A percentile compares a stretch with the other conserved stretches of the same genome.
Conservation (phyloP, 92 coral and sea anemone species). For the Porites lobata region DNA sequence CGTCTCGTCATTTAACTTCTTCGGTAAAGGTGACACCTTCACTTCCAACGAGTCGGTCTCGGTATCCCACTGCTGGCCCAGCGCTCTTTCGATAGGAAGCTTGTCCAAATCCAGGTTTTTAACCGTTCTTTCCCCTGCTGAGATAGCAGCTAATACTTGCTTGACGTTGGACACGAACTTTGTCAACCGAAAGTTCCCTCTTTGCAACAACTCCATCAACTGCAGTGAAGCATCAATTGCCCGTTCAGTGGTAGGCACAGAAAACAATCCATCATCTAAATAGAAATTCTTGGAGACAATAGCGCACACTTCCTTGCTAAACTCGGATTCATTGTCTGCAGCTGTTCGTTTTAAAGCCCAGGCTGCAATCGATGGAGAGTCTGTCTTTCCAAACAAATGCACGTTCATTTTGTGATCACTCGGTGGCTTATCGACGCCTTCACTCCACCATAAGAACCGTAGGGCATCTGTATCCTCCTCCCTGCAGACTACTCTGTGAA, state of each 20-base stretch:
- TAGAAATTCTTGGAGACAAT: too few relatives aligned
- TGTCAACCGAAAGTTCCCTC: too few relatives aligned
- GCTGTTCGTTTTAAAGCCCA: conserved; percentile 36
- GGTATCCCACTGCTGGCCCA: conserved; percentile 66
- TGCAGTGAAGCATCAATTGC: too few relatives aligned
- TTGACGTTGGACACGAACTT: too few relatives aligned
- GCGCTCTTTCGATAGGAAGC: conserved; percentile 58
- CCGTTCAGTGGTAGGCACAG: too few relatives aligned
- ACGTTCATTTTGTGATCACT: conserved; percentile 64
- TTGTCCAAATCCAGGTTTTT: conserved; percentile 59
- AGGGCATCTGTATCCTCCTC: too few relatives aligned
- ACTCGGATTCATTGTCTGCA: conserved; percentile 22
- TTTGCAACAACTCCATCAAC: too few relatives aligned
- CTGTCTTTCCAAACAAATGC: conserved; percentile 54
- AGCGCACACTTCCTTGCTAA: conserved; percentile 9
- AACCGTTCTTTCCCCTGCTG: too few relatives aligned
- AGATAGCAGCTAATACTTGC: too few relatives aligned
- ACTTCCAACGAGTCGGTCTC: conserved; percentile 50
- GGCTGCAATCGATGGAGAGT: conserved; percentile 37
- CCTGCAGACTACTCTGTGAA: too few relatives aligned
- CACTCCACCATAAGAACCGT: too few relatives aligned
- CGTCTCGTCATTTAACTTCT: conserved; percentile 39
- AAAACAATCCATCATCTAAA: too few relatives aligned
- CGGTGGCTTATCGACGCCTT: conserved; percentile 17
- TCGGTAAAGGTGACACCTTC: conserved; percentile 22